Evolutionary conservation across 2,888 invertebrate genomes (phyloP).

Genomic region (Gymnoscelis rufifasciata): DNA sequence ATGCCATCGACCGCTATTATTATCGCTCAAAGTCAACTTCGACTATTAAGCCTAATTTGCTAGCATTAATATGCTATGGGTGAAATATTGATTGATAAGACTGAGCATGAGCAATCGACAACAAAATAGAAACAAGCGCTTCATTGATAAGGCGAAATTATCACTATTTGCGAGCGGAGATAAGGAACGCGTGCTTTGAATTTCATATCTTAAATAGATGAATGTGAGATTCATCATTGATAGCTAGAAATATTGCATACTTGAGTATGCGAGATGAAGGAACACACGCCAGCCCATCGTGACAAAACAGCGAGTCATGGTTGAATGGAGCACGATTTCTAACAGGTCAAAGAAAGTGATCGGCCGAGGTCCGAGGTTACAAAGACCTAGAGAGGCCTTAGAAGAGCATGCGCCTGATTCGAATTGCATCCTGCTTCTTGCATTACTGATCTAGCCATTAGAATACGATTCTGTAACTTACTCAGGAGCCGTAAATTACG

Average conservation of each 20-base stretch:
- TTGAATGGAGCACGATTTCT: slow-evolving; percentile 51
- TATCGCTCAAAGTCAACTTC: background rate
- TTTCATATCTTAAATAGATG: slow-evolving; percentile 20
- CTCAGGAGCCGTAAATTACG: slow-evolving; percentile 12
- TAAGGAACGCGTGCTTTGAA: slow-evolving; percentile 41
- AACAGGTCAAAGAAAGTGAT: slow-evolving; percentile 65
- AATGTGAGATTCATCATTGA: background rate
- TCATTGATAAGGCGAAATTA: slow-evolving; percentile 42
- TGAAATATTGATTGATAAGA: slow-evolving; percentile 2
- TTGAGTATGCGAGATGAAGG: background rate
- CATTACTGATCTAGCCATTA: slow-evolving; percentile 8
- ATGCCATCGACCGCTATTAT: background rate
- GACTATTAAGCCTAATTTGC: slow-evolving; percentile 1
- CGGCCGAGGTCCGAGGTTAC: slow-evolving; percentile 35
- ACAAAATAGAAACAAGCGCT: slow-evolving; percentile 34
- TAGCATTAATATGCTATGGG: slow-evolving; percentile 3
- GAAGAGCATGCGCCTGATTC: slow-evolving; percentile 43
- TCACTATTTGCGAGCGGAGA: slow-evolving; percentile 32
- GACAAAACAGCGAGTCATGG: slow-evolving; percentile 41
- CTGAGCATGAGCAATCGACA: slow-evolving; percentile 22
- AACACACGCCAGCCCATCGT: slow-evolving; percentile 30
- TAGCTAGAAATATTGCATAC: background rate
- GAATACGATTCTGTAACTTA: background rate
- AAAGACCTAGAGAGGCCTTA: slow-evolving; percentile 24
- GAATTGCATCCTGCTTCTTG: slow-evolving; percentile 41